A percentile compares a stretch with the other conserved stretches of the same genome.
These are phyloP conservation scores for Aselliscus stoliczkanus DNA, from an alignment of 2,797 vertebrate genomes.

Conservation along the genomic window DNA sequence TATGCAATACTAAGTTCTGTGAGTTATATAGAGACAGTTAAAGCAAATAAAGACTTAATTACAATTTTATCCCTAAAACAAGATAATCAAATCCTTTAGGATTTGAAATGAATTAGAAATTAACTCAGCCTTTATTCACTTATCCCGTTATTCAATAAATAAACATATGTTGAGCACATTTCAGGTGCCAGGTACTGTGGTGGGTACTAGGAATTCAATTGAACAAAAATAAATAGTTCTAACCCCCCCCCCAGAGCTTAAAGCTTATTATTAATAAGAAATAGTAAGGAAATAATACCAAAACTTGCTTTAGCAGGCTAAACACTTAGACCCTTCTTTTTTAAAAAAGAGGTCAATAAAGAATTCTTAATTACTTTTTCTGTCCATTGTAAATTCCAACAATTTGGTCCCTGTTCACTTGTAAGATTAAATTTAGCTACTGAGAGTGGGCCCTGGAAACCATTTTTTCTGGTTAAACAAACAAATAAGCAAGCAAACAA, in stretches of 20 bases:
- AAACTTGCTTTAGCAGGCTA: not conserved
- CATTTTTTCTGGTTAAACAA: slow-evolving; percentile 26
- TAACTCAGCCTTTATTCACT: not conserved
- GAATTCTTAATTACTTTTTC: not conserved
- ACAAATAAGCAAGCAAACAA: not conserved
- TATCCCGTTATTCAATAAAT: not conserved
- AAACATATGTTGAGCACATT: not conserved
- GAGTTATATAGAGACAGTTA: slow-evolving; percentile 1
- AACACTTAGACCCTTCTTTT: slow-evolving; percentile 37
- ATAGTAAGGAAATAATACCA: not conserved
- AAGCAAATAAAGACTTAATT: slow-evolving; percentile 26
- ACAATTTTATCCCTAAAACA: slow-evolving; percentile 12
- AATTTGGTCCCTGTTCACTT: slow-evolving; percentile 52
- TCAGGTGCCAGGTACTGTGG: not conserved
- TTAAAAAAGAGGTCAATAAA: slow-evolving; percentile 20
- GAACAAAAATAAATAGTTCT: not conserved
- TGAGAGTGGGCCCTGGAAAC: slow-evolving; percentile 34
- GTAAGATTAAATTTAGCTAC: slow-evolving; percentile 50
- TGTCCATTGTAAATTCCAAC: slow-evolving; percentile 25
- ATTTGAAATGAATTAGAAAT: slow-evolving; percentile 44
- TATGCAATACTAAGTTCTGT: not conserved
- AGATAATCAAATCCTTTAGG: not conserved
- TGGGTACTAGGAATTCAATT: not conserved
- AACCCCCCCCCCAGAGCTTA: not conserved
- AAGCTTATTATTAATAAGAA: slow-evolving; percentile 21